phyloP scores from a whole-genome alignment of 2,797 vertebrate species.

The Sciaenops ocellatus region DNA sequence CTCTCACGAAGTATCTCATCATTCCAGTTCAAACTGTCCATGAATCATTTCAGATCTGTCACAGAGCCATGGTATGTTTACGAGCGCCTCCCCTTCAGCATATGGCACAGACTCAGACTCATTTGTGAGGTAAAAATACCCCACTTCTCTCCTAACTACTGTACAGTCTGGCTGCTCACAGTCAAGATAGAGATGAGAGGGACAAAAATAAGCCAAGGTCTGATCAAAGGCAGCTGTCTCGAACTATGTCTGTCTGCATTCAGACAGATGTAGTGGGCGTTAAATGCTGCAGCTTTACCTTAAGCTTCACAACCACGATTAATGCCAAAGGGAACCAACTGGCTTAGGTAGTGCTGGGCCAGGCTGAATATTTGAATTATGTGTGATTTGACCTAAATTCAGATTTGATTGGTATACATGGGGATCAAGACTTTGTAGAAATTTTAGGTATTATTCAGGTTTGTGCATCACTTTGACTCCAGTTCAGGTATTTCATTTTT shows the following conservation, averaged over 20 bases:
- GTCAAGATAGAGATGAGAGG: conserved; percentile 34
- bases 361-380: not conserved
- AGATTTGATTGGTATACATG: not conserved
- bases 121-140: conserved; percentile 36
- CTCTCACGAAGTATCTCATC: not conserved
- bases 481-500: not conserved
- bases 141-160: conserved; percentile 24
- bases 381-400: not conserved
- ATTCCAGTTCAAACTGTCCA: not conserved
- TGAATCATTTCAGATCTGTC: conserved; percentile 2
- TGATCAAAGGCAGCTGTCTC: conserved; percentile 61
- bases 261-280: conserved; percentile 35
- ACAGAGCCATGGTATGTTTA: conserved; percentile 13
- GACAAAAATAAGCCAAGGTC: conserved; percentile 53
- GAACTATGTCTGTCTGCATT: conserved; percentile 20
- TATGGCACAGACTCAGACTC: conserved; percentile 30
- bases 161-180: conserved; percentile 41
- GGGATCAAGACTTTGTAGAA: not conserved
- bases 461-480: not conserved
- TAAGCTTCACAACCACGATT: conserved; percentile 1
- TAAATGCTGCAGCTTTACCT: conserved; percentile 37
- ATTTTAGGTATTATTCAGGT: not conserved
- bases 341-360: not conserved
- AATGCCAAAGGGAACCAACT: conserved; percentile 23
- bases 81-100: not conserved